Evolutionary conservation across 2,888 invertebrate genomes (phyloP).

Genomic region (Trissolcus brochymenae): DNA sequence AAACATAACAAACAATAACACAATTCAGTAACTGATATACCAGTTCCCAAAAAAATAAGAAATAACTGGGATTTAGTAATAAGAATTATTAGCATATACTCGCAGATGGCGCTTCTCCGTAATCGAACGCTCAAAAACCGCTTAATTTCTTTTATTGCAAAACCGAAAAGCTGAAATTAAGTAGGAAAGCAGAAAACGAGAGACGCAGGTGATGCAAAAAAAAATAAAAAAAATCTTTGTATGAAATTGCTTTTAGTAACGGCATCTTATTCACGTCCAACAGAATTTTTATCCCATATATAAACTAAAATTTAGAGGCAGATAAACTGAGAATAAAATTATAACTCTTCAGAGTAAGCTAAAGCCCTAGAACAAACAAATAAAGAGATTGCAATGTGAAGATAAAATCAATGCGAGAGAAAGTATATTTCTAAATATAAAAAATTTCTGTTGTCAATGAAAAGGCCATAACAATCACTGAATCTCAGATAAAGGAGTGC

Average conservation of each 20-base stretch:
- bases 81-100: conserved; percentile 22
- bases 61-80: conserved; percentile 1
- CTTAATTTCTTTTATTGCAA: conserved; percentile 14
- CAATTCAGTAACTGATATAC: conserved; percentile 3
- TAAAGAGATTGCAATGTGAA: background rate
- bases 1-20: conserved; percentile 17
- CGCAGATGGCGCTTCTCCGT: conserved; percentile 21
- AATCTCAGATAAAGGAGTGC: too few relatives aligned
- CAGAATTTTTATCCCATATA: conserved; percentile 45
- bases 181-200: too few relatives aligned
- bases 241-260: too few relatives aligned
- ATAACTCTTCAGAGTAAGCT: too few relatives aligned
- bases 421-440: too few relatives aligned
- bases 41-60: background rate
- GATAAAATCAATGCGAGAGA: too few relatives aligned
- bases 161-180: background rate
- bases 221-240: conserved; percentile 1
- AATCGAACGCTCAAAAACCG: conserved; percentile 26
- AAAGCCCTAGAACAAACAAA: background rate
- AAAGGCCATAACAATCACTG: too few relatives aligned
- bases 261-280: conserved; percentile 51
- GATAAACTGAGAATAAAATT: too few relatives aligned
- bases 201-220: background rate
- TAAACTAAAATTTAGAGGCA: conserved; percentile 21
- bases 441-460: too few relatives aligned